A percentile compares a stretch with the other conserved stretches of the same genome.
phyloP scores from a whole-genome alignment of 1,140 invertebrate species.

The Olivierus martensii region DNA sequence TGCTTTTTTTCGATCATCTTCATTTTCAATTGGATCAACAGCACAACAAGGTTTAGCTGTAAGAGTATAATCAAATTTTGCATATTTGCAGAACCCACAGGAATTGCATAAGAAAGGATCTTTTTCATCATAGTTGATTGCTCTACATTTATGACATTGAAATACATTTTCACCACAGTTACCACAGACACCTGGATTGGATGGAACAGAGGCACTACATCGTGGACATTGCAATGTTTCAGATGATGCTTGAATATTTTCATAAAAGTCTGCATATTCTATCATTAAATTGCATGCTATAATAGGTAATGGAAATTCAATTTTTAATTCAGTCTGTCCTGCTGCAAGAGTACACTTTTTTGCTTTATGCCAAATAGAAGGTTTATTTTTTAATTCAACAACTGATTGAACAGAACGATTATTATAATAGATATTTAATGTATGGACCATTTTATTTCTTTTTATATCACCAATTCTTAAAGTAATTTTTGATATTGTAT shows the following conservation, averaged over 20 bases:
- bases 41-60: slow-evolving; percentile 82
- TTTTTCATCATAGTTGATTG: slow-evolving; percentile 98
- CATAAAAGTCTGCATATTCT: slow-evolving; percentile 95
- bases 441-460: slow-evolving; percentile 91
- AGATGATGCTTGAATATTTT: slow-evolving; percentile 59
- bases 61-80: slow-evolving; percentile 92
- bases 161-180: slow-evolving; percentile 99
- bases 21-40: slow-evolving; percentile 91
- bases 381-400: slow-evolving; percentile 92
- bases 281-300: slow-evolving; percentile 98
- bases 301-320: slow-evolving; percentile 90
- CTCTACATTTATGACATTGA: slow-evolving; percentile 59
- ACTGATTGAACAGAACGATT: slow-evolving; percentile 90
- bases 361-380: slow-evolving; percentile 90
- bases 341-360: slow-evolving; percentile 76
- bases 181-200: slow-evolving; percentile 91
- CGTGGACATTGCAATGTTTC: slow-evolving; percentile 92
- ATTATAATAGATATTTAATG: slow-evolving; percentile 93
- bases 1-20: slow-evolving; percentile 91
- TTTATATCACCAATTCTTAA: slow-evolving; percentile 89
- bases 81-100: slow-evolving; percentile 98
- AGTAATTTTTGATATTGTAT: slow-evolving; percentile 87
- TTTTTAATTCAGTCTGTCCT: slow-evolving; percentile 88
- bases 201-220: slow-evolving; percentile 88
- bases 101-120: slow-evolving; percentile 97